These are phyloP conservation scores for Lamproptera curius DNA, from an alignment of 2,888 invertebrate genomes.

Conservation along the genomic window DNA sequence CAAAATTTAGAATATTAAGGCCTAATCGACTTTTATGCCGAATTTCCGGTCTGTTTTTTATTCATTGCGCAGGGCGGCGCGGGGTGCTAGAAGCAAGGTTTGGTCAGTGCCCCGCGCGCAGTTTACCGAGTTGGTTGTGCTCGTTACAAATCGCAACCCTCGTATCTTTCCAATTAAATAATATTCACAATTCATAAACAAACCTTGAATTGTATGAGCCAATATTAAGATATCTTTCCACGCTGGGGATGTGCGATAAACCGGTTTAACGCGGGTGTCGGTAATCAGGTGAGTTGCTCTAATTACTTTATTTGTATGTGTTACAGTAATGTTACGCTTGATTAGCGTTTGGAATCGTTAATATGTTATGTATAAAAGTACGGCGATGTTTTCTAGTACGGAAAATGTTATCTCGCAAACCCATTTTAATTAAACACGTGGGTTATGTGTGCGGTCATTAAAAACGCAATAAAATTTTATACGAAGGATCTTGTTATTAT, in stretches of 20 bases:
- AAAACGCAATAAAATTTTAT: too few relatives aligned
- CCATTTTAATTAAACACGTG: not conserved
- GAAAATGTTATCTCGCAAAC: not conserved
- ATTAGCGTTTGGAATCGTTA: not conserved
- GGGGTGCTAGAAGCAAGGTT: slow-evolving; percentile 50
- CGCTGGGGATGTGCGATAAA: slow-evolving; percentile 21
- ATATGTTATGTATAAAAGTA: not conserved
- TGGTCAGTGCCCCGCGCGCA: slow-evolving; percentile 68
- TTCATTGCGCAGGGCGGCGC: slow-evolving; percentile 49
- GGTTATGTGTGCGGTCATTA: too few relatives aligned
- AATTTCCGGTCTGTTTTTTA: slow-evolving; percentile 41
- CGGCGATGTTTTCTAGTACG: not conserved
- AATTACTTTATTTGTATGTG: not conserved
- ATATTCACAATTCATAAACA: not conserved
- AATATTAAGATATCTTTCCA: not conserved
- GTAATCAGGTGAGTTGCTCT: slow-evolving; percentile 21
- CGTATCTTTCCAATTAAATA: slow-evolving; percentile 10
- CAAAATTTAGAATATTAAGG: too few relatives aligned
- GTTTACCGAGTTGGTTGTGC: slow-evolving; percentile 40
- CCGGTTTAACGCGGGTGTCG: slow-evolving; percentile 19
- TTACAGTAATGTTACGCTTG: not conserved
- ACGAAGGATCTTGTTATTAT: too few relatives aligned
- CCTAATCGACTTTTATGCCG: slow-evolving; percentile 29
- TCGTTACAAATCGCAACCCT: slow-evolving; percentile 1
- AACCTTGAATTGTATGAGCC: not conserved